Evolutionary conservation across 2,888 invertebrate species (phyloP), one percentile per base, ranked within the genome.

Genomic region (Spialia ferax): DNA sequence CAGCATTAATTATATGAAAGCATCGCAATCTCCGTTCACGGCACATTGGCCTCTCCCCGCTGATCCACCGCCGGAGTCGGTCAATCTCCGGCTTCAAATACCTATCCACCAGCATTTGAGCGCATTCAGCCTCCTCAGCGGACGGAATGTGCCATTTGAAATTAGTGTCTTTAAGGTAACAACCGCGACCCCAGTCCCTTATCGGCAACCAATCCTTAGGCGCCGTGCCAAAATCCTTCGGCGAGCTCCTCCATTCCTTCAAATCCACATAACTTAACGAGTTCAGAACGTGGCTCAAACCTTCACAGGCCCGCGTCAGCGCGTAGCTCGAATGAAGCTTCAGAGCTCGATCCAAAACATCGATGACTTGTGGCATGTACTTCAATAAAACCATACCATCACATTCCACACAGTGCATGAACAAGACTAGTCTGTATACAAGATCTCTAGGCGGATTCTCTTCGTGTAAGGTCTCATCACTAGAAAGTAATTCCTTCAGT

Each of bases 141-240:
- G 93, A 95, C 0, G 98, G 98, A 56, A 96, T 91, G 79, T 97
- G 97, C 98, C 98, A 98, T 48, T 95, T 90, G 20, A 98, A 89
- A 7, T 95, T 91, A 18, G 96, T 89, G 26, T 96, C 94, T 65
- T 96, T 91, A 20, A 97, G 85, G 74, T 96, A 91, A 18, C 96
- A 95, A 0, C 96, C 94, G 69, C 94, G 94, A 0, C 97, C 98
- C 99, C 99, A 99, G 74, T 97, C 96, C 22, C 95, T 94, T 22
- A 97, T 94, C 10, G 97, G 96, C 54, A 97, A 91, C 89, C 96
- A 96, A 68, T 96, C 95, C 68, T 95, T 93, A 0, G 96, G 93
- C 0, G 96, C 95, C 45, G 93, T 90, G 20, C 95, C 95, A 76
- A 95, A 96, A 70, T 96, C 94, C 20, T 93, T 87, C 0, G 94